phyloP scores from a whole-genome alignment of 2,797 vertebrate species.

The Epinephelus malabaricus region DNA sequence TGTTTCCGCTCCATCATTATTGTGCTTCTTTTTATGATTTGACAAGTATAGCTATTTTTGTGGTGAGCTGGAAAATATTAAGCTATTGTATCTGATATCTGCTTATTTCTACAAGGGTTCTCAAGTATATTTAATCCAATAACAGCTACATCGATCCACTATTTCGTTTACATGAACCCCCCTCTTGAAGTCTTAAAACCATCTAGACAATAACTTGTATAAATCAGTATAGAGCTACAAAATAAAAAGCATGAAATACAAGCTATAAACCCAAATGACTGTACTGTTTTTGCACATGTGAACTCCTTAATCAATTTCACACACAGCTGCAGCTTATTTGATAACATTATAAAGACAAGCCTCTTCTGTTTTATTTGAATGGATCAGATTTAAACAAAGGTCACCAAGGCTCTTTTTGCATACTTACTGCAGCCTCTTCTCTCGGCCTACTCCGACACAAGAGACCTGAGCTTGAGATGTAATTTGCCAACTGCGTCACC shows the following conservation, averaged over 20 bases:
- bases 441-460: not conserved
- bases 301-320: conserved; percentile 26
- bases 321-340: not conserved
- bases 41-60: conserved; percentile 24
- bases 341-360: conserved; percentile 4
- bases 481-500: conserved; percentile 51
- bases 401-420: conserved; percentile 14
- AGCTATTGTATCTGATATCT: conserved; percentile 16
- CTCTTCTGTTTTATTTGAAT: conserved; percentile 27
- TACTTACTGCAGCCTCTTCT: conserved; percentile 6
- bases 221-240: conserved; percentile 8
- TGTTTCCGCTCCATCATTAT: conserved; percentile 8
- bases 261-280: not conserved
- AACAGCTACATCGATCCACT: not conserved
- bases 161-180: not conserved
- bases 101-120: conserved; percentile 18
- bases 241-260: conserved; percentile 8
- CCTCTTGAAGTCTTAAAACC: not conserved
- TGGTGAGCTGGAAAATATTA: conserved; percentile 22
- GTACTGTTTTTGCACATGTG: not conserved
- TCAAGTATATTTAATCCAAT: conserved; percentile 11
- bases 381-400: conserved; percentile 27
- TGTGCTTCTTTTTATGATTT: conserved; percentile 3
- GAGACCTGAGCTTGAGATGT: conserved; percentile 21
- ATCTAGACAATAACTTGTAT: not conserved